Base-by-base conservation (phyloP, 2,888 invertebrate genomes). In the Pedicia rivosa region DNA sequence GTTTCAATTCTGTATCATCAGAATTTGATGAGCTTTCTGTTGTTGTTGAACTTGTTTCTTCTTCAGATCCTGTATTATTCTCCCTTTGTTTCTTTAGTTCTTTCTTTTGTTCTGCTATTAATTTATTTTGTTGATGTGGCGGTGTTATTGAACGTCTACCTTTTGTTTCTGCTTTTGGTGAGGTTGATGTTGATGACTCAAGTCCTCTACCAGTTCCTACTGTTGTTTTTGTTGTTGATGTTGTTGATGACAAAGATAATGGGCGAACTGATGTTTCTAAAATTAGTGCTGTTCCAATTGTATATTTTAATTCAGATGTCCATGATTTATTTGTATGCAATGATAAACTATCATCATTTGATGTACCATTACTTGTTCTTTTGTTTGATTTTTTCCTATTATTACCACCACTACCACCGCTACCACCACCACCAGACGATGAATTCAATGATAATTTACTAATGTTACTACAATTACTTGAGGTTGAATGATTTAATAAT, bases 21-120 rank as follows among this genome's bases (percentile, higher is more conserved):
- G 32, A 32, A 32, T 32, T 32, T 13, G 20, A 32, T 13, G 20
- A 32, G 14, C 32, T 32, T 32, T 32, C 32, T 12, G 32, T 32
- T 7, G 32, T 32, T 13, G 32, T 32, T n/a, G 32, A 32, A 13
- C 32, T 20, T 13, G 32, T 32, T 32, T 32, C 32, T 20, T 32
- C 32, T 13, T 32, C 32, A 12, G 32, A 32, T 14, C 20, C 19
- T 20, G 19, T 32, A 8, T 17, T 20, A 20, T n/a, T n/a, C n/a
- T n/a, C n/a, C n/a, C n/a, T n/a, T n/a, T n/a, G n/a, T n/a, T 25
- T 35, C 12, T 25, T 25, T 2, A 12, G 3, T n/a, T 25, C 25
- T 6, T 35, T 35, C 16, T 25, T 35, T 14, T 25, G 25, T 17
- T 35, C 15, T 8, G 17, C 17, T 4, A 14, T 25, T 15, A 15